A percentile compares a stretch with the other conserved stretches of the same genome.
Conservation (phyloP, 2,888 invertebrate genomes). For the Chelonus formosanus region DNA sequence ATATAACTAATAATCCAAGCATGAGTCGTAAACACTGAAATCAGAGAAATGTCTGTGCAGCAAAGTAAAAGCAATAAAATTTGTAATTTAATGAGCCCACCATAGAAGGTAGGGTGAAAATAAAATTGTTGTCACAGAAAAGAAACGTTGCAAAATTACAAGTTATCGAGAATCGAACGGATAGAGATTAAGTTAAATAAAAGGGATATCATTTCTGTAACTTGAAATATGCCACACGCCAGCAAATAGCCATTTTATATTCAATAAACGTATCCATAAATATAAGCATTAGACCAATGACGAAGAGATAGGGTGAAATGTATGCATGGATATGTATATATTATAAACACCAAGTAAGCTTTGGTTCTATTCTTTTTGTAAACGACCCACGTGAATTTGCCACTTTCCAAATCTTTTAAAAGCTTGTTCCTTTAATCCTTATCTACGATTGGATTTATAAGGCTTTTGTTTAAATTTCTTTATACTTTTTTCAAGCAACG, state of each 20-base stretch:
- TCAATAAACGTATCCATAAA: conserved; percentile 52
- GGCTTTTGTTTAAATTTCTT: too few relatives aligned
- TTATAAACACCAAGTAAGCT: too few relatives aligned
- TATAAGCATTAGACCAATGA: conserved; percentile 52
- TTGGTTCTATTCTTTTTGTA: too few relatives aligned
- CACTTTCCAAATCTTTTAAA: too few relatives aligned
- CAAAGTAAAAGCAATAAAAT: conserved; percentile 26
- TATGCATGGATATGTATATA: too few relatives aligned
- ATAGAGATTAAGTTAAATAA: conserved; percentile 21
- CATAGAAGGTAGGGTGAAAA: conserved; percentile 14
- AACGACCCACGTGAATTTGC: too few relatives aligned
- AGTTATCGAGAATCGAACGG: conserved; percentile 4
- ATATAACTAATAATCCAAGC: conserved; percentile 32
- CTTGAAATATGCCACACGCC: not conserved
- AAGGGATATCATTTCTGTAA: conserved; percentile 1
- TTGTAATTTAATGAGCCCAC: conserved; percentile 33
- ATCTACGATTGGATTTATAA: too few relatives aligned
- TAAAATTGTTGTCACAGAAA: conserved; percentile 3
- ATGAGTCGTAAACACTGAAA: conserved; percentile 32
- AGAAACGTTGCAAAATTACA: conserved; percentile 7
- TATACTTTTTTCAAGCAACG: too few relatives aligned
- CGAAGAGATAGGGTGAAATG: conserved; percentile 42
- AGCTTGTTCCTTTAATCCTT: too few relatives aligned
- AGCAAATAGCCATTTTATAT: conserved; percentile 39
- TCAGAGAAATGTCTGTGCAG: conserved; percentile 17